Evolutionary conservation across 2,797 vertebrate species (phyloP).

Genomic region (Rhynchonycteris naso): DNA sequence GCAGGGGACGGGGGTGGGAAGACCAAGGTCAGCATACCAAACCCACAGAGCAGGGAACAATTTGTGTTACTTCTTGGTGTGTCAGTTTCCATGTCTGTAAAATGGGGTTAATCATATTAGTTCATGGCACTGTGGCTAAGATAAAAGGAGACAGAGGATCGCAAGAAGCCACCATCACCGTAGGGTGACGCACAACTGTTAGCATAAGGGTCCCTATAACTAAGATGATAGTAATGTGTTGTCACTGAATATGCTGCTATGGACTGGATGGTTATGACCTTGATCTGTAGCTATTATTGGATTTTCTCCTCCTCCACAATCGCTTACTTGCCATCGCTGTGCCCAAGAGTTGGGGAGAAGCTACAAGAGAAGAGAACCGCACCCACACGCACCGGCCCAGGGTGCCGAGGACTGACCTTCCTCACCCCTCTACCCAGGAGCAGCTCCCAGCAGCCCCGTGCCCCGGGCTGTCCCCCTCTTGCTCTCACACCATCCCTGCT

Average conservation of each 20-base stretch:
- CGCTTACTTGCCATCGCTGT: background rate
- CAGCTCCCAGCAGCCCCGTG: background rate
- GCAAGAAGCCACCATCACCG: background rate
- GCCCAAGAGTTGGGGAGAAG: background rate
- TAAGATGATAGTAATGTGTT: accelerated
- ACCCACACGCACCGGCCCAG: background rate
- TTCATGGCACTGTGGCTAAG: background rate
- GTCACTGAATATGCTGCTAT: background rate
- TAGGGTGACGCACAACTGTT: background rate
- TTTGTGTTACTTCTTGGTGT: background rate
- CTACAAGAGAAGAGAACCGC: background rate
- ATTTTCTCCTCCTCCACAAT: background rate
- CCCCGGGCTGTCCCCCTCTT: background rate
- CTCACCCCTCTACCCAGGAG: background rate
- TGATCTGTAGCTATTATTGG: background rate
- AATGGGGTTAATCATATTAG: background rate
- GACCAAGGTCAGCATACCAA: background rate
- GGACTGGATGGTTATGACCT: background rate
- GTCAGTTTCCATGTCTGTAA: background rate
- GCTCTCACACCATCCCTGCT: background rate
- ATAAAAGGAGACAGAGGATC: background rate
- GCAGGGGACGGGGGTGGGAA: accelerated
- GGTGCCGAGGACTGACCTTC: background rate
- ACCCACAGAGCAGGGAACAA: background rate
- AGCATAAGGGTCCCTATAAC: background rate